phyloP scores from a whole-genome alignment of 2,113 vertebrate species.

The Macheiramphus alcinus region DNA sequence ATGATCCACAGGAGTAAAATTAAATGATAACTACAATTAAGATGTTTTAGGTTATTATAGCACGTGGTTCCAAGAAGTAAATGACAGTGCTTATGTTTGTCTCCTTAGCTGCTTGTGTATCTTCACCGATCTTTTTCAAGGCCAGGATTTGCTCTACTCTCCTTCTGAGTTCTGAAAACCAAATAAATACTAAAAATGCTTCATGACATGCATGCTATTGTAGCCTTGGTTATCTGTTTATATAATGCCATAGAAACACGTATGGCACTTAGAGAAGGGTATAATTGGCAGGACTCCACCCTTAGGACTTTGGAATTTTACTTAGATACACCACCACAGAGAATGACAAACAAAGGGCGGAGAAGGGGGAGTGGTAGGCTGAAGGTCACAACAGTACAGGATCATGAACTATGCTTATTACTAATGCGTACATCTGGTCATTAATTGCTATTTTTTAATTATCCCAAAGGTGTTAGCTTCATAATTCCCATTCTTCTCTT shows the following conservation, averaged over 20 bases:
- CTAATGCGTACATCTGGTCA: background rate
- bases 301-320: conserved; percentile 49
- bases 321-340: background rate
- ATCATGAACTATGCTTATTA: background rate
- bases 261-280: conserved; percentile 15
- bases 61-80: conserved; percentile 21
- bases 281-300: conserved; percentile 37
- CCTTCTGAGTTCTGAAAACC: background rate
- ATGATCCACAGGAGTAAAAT: conserved; percentile 50
- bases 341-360: background rate
- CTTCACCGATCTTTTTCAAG: background rate
- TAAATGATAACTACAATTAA: conserved; percentile 55
- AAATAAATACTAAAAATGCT: background rate
- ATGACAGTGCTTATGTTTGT: background rate
- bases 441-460: background rate
- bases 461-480: background rate
- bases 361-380: background rate
- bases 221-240: conserved; percentile 35
- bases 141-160: background rate
- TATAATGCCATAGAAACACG: background rate
- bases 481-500: background rate
- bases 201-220: background rate
- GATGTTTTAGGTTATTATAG: conserved; percentile 59
- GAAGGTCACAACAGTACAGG: conserved; percentile 1
- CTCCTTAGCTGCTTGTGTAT: background rate